Percentiles rank a stretch among this genome's conserved stretches.
These are phyloP conservation scores for Sebastes minor DNA, from an alignment of 2,797 vertebrate species.

Conservation along the genomic window DNA sequence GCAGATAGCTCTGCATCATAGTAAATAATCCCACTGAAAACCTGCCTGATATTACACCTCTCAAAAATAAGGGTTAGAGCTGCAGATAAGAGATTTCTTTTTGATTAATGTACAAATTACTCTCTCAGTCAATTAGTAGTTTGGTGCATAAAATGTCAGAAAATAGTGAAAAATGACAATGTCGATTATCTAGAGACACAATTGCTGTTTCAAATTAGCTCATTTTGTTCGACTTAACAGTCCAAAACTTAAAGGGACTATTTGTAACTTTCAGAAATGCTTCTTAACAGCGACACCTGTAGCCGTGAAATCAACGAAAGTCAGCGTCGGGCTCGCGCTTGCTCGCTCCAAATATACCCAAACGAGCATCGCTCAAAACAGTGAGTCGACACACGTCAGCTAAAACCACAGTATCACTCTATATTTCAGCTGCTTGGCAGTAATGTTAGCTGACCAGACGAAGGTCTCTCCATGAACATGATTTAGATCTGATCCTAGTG, in stretches of 20 bases:
- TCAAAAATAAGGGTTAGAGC: not conserved
- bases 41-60: not conserved
- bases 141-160: not conserved
- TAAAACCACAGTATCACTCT: too few species aligned
- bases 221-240: not conserved
- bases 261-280: too few species aligned
- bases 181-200: not conserved
- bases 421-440: too few species aligned
- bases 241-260: not conserved
- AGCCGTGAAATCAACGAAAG: too few species aligned
- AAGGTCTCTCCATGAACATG: too few species aligned
- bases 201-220: not conserved
- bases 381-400: too few species aligned
- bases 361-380: too few species aligned
- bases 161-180: not conserved
- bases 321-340: too few species aligned
- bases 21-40: not conserved
- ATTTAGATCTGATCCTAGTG: too few species aligned
- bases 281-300: too few species aligned
- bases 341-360: too few species aligned
- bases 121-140: not conserved
- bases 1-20: not conserved
- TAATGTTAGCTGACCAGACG: too few species aligned
- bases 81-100: not conserved
- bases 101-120: not conserved